Conservation (phyloP, 2,113 vertebrate species). For the Rhynchomys soricoides region DNA sequence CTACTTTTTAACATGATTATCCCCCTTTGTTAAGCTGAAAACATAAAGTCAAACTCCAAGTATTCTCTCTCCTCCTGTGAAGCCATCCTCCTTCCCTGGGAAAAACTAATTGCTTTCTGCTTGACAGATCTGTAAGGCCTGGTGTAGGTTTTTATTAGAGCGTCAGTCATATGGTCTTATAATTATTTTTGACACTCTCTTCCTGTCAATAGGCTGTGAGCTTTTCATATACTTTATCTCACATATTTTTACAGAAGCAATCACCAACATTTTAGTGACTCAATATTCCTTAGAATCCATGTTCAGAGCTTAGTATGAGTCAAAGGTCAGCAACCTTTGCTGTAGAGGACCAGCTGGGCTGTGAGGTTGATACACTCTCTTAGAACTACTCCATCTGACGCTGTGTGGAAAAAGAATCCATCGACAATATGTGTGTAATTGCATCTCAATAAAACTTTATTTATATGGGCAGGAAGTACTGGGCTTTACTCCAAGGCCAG, state of each 20-base stretch:
- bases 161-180: background rate
- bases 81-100: background rate
- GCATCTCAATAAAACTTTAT: background rate
- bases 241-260: background rate
- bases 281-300: background rate
- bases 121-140: conserved; percentile 4
- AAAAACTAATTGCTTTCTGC: conserved; percentile 29
- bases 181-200: conserved; percentile 13
- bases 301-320: background rate
- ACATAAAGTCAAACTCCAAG: background rate
- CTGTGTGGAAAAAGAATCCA: background rate
- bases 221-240: background rate
- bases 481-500: background rate
- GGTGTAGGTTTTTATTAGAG: conserved; percentile 35
- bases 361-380: background rate
- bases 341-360: background rate
- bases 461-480: background rate
- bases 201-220: background rate
- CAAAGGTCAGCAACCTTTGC: background rate
- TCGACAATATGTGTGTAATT: background rate
- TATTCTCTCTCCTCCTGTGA: background rate
- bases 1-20: background rate
- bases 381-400: background rate
- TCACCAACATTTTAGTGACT: background rate
- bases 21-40: conserved; percentile 15